Evolutionary conservation across 2,888 invertebrate species (phyloP).

Genomic region (Rhagonycha fulva): DNA sequence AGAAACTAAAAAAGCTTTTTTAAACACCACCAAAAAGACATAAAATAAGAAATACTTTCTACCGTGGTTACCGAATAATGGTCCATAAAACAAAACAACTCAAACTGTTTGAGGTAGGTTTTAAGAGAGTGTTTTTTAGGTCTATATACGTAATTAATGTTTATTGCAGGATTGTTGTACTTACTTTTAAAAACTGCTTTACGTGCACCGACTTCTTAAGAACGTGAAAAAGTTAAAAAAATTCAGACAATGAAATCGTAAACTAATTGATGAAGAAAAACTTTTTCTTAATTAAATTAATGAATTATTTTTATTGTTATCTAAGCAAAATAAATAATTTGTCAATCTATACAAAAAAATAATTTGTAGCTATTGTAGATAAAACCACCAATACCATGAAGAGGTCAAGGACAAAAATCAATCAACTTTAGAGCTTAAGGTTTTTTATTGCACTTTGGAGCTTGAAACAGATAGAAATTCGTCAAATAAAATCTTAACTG

Average conservation of each 20-base stretch:
- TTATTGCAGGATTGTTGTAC: not conserved
- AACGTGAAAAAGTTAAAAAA: not conserved
- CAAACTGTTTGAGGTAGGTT: not conserved
- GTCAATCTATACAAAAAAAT: not conserved
- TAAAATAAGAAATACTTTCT: not conserved
- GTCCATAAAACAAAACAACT: not conserved
- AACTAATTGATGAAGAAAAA: not conserved
- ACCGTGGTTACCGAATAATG: not conserved
- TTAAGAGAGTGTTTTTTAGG: not conserved
- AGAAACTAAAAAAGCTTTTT: not conserved
- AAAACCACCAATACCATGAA: not conserved
- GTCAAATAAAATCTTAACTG: slow-evolving; percentile 24
- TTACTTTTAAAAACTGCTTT: not conserved
- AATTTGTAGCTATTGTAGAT: not conserved
- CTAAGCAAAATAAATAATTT: not conserved
- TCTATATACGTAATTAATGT: not conserved
- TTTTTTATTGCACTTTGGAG: slow-evolving; percentile 23
- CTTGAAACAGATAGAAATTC: slow-evolving; percentile 17
- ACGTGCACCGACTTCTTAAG: not conserved
- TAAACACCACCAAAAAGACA: not conserved
- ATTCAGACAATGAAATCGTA: not conserved
- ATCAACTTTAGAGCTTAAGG: slow-evolving; percentile 24
- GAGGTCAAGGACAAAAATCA: slow-evolving; percentile 29
- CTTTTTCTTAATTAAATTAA: not conserved
- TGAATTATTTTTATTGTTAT: not conserved